These are phyloP conservation scores for Mamestra brassicae DNA, from an alignment of 2,888 invertebrate genomes.

Conservation along the genomic window DNA sequence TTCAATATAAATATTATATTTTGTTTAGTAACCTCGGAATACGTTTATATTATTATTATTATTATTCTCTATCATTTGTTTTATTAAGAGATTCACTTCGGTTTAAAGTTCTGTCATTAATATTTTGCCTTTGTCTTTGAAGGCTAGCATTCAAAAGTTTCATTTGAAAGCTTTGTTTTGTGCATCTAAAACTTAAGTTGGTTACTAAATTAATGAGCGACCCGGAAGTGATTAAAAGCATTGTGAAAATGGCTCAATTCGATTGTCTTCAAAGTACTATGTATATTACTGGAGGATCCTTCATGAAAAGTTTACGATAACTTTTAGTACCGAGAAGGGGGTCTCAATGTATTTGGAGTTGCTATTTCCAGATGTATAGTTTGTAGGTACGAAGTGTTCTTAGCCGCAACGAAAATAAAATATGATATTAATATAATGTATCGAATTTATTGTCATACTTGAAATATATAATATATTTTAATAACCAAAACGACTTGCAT, in stretches of 20 bases:
- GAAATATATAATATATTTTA: too few relatives aligned
- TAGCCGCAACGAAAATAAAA: too few relatives aligned
- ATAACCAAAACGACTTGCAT: too few relatives aligned
- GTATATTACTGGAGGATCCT: constrained; percentile 12
- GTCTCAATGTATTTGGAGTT: too few relatives aligned
- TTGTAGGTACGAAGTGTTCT: too few relatives aligned
- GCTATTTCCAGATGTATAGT: too few relatives aligned
- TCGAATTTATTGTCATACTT: too few relatives aligned
- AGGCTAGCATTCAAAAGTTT: constrained; percentile 6
- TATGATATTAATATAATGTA: too few relatives aligned
- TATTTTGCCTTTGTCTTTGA: constrained; percentile 18
- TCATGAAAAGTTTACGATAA: constrained; percentile 13
- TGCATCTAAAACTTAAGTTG: not conserved
- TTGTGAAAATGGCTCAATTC: constrained; percentile 9
- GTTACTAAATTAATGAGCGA: constrained; percentile 2
- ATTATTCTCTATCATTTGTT: constrained; percentile 29
- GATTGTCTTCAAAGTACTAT: constrained; percentile 22
- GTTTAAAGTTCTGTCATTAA: constrained; percentile 23
- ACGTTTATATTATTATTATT: not conserved
- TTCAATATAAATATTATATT: constrained; percentile 22
- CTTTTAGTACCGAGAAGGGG: not conserved
- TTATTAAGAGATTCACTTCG: constrained; percentile 24
- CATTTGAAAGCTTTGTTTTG: constrained; percentile 13
- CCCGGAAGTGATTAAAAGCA: constrained; percentile 29
- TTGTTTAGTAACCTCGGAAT: constrained; percentile 1